These are phyloP conservation scores for Eucidaris tribuloides DNA, from an alignment of 35 echinoderm and acorn worm species.

Conservation along the genomic window DNA sequence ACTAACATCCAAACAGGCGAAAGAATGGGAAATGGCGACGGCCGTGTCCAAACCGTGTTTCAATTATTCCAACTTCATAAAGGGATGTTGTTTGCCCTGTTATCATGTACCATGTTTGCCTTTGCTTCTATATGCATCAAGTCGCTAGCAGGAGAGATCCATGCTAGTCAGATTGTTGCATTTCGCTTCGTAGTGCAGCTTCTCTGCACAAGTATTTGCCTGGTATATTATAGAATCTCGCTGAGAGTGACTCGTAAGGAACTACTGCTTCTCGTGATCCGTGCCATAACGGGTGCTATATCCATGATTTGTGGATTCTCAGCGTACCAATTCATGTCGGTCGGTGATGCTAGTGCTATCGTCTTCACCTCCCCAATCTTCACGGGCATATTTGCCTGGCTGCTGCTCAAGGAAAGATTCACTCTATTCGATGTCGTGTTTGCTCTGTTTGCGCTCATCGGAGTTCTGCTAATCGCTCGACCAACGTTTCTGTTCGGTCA, in stretches of 20 bases:
- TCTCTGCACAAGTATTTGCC: neutral
- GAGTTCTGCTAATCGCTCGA: constrained; percentile 11
- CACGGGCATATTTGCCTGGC: constrained; percentile 18
- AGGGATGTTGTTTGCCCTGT: constrained; percentile 19
- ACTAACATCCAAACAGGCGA: no score
- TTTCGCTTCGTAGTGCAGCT: neutral
- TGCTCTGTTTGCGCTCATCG: neutral
- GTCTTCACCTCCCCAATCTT: neutral
- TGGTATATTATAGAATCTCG: neutral
- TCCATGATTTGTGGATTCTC: neutral
- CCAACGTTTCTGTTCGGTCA: constrained; percentile 6
- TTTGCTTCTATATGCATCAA: neutral
- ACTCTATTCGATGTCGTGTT: constrained; percentile 11
- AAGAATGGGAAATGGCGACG: no score
- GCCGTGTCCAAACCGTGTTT: no score
- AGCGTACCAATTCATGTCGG: neutral
- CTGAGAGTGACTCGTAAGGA: neutral
- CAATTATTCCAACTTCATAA: constrained; percentile 17
- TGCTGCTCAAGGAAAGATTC: constrained; percentile 17
- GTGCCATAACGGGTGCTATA: neutral
- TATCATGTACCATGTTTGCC: constrained; percentile 21
- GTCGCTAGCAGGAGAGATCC: neutral
- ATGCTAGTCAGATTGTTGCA: neutral
- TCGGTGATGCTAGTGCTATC: constrained; percentile 31
- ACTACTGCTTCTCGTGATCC: neutral